Evolutionary conservation across 2,888 invertebrate genomes (phyloP).

Genomic region (Agriotes lineatus): DNA sequence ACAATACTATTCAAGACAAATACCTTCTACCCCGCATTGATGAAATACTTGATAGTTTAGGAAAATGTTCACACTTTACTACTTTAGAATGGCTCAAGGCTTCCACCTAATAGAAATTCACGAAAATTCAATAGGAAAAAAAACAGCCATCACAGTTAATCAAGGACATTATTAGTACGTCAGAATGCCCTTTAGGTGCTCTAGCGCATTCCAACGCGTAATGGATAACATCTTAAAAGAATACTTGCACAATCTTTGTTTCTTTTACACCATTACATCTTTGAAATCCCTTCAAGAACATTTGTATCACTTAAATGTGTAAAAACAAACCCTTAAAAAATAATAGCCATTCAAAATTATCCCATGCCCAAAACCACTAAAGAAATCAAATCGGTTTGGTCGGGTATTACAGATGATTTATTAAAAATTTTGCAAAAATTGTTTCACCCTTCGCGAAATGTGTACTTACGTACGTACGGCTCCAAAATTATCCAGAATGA

Average conservation of each 20-base stretch:
- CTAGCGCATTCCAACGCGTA: not conserved
- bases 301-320: not conserved
- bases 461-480: no score
- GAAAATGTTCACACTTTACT: constrained; percentile 51
- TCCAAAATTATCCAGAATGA: no score
- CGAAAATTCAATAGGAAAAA: constrained; percentile 45
- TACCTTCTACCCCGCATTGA: constrained; percentile 54
- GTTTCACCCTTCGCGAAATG: no score
- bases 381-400: no score
- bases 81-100: constrained; percentile 50
- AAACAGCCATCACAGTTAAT: constrained; percentile 52
- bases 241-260: not conserved
- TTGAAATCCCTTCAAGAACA: not conserved
- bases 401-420: no score
- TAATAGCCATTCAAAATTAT: no score
- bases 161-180: constrained; percentile 47
- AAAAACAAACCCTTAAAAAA: no score
- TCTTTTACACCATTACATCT: not conserved
- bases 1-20: constrained; percentile 53
- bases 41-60: constrained; percentile 56
- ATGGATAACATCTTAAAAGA: no score
- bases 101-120: constrained; percentile 53
- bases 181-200: not conserved
- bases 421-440: no score
- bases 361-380: no score